Evolutionary conservation across 2,888 invertebrate genomes (phyloP).

Genomic region (Parapristionchus giblindavisi): DNA sequence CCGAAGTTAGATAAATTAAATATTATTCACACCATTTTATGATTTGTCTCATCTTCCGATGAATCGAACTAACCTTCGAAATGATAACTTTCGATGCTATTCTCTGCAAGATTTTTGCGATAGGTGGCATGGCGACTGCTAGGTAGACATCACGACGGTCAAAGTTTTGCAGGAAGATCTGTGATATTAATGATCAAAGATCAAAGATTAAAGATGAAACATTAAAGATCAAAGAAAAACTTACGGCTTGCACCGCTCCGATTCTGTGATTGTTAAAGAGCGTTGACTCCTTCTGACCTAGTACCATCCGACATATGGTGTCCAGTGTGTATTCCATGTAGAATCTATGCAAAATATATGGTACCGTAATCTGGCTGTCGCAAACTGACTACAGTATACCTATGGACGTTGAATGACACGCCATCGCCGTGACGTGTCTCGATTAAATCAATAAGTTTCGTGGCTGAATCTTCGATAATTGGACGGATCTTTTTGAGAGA

Average conservation of each 20-base stretch:
- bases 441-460: conserved; percentile 42
- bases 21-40: too few relatives aligned
- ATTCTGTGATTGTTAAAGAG: conserved; percentile 12
- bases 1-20: too few relatives aligned
- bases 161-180: neutral
- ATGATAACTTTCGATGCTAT: neutral
- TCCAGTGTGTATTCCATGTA: conserved; percentile 34
- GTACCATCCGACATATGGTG: conserved; percentile 23
- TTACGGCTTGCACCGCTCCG: neutral
- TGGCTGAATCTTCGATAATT: conserved; percentile 45
- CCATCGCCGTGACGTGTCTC: conserved; percentile 40
- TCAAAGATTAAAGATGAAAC: neutral
- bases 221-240: neutral
- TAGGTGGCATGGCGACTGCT: neutral
- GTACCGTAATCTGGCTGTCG: neutral
- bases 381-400: neutral
- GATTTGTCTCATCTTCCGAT: too few relatives aligned
- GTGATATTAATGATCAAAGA: neutral
- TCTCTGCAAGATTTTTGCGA: neutral
- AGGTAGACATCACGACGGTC: conserved; percentile 5
- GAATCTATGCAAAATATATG: neutral
- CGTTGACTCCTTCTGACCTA: conserved; percentile 17
- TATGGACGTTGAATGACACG: conserved; percentile 47
- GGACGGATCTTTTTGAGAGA: conserved; percentile 71
- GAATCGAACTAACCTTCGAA: too few relatives aligned